phyloP scores from a whole-genome alignment of 2,113 vertebrate genomes.

The Alethe castanea region DNA sequence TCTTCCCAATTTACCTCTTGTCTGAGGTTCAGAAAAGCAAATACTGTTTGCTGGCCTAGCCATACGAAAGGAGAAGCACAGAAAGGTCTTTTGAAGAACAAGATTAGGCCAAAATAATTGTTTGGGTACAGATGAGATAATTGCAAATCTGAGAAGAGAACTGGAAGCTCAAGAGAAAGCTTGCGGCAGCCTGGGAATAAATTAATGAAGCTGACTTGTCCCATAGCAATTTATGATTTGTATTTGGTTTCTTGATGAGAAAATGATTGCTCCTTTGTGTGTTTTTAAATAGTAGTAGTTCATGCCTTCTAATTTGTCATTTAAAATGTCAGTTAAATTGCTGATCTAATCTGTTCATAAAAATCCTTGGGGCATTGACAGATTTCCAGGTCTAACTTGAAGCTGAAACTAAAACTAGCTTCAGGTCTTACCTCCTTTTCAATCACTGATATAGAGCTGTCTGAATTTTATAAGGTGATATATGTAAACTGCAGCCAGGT shows the following conservation, averaged over 20 bases:
- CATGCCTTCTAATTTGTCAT: background rate
- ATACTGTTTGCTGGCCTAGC: background rate
- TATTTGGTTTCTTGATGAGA: slow-evolving; percentile 19
- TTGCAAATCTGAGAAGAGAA: background rate
- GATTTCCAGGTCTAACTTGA: slow-evolving; percentile 7
- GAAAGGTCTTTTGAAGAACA: background rate
- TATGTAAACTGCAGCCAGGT: background rate
- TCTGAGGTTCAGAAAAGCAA: background rate
- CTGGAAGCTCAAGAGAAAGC: background rate
- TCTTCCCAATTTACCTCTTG: background rate
- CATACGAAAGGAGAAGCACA: background rate
- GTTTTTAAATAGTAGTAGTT: slow-evolving; percentile 26
- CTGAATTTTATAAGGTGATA: background rate
- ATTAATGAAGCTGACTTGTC: background rate
- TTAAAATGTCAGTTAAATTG: slow-evolving; percentile 32
- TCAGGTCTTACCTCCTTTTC: background rate
- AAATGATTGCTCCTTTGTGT: slow-evolving; percentile 8
- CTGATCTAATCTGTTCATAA: slow-evolving; percentile 15
- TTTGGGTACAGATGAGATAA: background rate
- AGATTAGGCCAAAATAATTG: background rate
- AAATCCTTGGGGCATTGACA: background rate
- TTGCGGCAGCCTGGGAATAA: background rate
- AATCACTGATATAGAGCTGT: background rate
- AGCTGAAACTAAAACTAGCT: slow-evolving; percentile 2
- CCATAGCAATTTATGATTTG: background rate